These are phyloP conservation scores for Panulirus ornatus DNA, from an alignment of 1,140 invertebrate species.

Conservation along the genomic window DNA sequence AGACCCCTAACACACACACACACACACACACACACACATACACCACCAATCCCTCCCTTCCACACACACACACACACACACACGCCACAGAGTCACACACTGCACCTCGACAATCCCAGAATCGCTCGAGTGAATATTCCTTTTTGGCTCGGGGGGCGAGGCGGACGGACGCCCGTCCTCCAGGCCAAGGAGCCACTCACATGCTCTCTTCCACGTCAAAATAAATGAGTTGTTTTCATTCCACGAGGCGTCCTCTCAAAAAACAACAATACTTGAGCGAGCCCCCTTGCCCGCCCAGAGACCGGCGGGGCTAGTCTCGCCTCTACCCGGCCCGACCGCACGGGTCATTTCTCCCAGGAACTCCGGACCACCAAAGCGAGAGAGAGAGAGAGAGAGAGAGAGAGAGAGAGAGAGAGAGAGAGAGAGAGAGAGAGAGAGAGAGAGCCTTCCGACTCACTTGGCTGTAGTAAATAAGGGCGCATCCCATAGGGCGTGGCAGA, in stretches of 20 bases:
- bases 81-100: neutral
- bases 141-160: neutral
- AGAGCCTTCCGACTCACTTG: conserved; percentile 39
- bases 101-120: neutral
- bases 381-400: too few relatives aligned
- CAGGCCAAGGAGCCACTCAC: conserved; percentile 6
- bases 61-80: neutral
- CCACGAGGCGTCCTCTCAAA: conserved; percentile 59
- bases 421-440: too few relatives aligned
- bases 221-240: conserved; percentile 71
- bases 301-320: neutral
- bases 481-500: conserved; percentile 21
- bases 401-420: too few relatives aligned
- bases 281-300: neutral
- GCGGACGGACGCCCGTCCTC: neutral
- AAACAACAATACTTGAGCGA: conserved; percentile 58
- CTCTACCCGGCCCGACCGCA: neutral
- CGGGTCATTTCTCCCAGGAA: neutral
- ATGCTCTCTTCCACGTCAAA: conserved; percentile 48
- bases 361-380: conserved; percentile 16
- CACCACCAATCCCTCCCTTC: neutral
- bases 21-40: neutral
- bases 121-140: neutral
- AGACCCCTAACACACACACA: neutral
- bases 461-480: conserved; percentile 48